Conservation (phyloP, 2,797 vertebrate species). For the Oceanodroma leucorhoa region DNA sequence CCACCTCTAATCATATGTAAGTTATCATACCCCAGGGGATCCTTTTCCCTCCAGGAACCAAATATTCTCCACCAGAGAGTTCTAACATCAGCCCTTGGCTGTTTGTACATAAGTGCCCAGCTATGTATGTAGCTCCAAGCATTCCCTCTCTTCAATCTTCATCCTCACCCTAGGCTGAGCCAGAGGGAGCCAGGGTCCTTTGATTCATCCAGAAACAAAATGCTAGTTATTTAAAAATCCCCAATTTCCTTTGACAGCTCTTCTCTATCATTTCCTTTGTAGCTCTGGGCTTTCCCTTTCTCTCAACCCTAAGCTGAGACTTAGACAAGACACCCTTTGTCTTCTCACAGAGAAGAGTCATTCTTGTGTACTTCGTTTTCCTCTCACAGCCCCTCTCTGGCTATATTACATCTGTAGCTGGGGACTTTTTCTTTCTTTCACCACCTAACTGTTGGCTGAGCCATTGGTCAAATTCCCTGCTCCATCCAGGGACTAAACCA, state of each 20-base stretch:
- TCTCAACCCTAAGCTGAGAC: background rate
- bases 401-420: background rate
- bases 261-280: background rate
- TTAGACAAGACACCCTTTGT: background rate
- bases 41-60: background rate
- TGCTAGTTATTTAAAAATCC: background rate
- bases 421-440: background rate
- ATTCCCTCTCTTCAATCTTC: background rate
- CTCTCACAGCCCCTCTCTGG: background rate
- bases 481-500: background rate
- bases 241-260: background rate
- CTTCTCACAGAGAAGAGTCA: background rate
- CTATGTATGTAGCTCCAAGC: background rate
- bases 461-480: background rate
- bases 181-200: background rate
- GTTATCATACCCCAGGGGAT: background rate
- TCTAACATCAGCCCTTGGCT: background rate
- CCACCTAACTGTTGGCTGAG: background rate
- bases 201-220: background rate
- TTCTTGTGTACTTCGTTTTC: background rate
- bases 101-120: background rate
- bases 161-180: background rate
- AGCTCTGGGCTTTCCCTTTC: background rate
- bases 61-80: background rate
- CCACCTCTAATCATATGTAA: background rate